These are phyloP conservation scores for Nothoprocta pentlandii DNA, from an alignment of 2,113 vertebrate species.

Conservation along the genomic window DNA sequence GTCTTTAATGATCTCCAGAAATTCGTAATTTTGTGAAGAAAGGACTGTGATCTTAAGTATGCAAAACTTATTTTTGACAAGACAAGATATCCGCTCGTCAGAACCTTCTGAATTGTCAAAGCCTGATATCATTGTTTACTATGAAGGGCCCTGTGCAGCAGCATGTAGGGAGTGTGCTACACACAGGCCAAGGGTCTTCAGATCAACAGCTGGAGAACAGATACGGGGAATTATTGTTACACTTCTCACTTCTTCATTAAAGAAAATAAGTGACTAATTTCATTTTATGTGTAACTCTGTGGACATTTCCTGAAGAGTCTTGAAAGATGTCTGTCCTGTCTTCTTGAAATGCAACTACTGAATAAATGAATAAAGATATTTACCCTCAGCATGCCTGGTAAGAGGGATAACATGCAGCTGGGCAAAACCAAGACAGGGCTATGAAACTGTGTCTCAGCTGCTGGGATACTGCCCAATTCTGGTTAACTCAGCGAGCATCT, in stretches of 20 bases:
- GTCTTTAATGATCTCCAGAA: not conserved
- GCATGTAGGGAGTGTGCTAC: rapidly evolving
- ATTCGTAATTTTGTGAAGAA: not conserved
- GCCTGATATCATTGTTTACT: not conserved
- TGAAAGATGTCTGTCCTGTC: not conserved
- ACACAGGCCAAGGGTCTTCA: not conserved
- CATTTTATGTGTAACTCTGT: not conserved
- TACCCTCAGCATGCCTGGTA: not conserved
- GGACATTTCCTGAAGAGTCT: not conserved
- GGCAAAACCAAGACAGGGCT: not conserved
- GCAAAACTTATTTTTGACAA: not conserved
- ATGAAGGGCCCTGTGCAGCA: not conserved
- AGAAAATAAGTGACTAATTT: not conserved
- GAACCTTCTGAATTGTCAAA: not conserved
- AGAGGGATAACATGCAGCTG: not conserved
- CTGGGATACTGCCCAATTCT: not conserved
- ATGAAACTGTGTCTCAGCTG: not conserved
- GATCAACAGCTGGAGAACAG: not conserved
- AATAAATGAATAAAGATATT: not conserved
- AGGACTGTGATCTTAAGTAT: not conserved
- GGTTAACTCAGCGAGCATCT: not conserved
- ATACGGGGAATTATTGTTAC: not conserved
- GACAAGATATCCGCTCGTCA: not conserved
- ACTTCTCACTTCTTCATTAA: not conserved
- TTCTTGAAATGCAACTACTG: not conserved